Evolutionary conservation across 2,797 vertebrate genomes (phyloP).

Genomic region (Cephalopachus bancanus): DNA sequence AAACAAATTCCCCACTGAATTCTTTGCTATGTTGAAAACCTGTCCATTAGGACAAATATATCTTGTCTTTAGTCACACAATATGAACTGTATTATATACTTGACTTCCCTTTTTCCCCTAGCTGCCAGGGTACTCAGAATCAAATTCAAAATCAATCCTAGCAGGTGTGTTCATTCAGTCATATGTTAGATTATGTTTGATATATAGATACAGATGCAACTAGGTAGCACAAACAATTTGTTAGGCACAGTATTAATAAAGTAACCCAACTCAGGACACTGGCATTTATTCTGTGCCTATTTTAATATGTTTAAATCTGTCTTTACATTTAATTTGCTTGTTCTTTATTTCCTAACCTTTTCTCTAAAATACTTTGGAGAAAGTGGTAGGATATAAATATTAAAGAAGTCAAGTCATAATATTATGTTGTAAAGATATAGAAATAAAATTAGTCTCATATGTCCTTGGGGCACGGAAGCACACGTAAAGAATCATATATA

Average conservation of each 20-base stretch:
- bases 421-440: neutral
- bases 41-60: neutral
- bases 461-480: neutral
- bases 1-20: constrained; percentile 33
- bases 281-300: neutral
- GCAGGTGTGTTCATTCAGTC: neutral
- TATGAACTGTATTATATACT: neutral
- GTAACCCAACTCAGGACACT: neutral
- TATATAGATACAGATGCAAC: neutral
- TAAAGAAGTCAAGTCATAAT: neutral
- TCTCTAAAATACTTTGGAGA: neutral
- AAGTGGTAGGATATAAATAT: neutral
- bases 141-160: neutral
- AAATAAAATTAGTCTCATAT: neutral
- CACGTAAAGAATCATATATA: no score
- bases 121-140: neutral
- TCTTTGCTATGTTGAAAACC: neutral
- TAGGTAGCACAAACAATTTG: neutral
- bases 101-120: neutral
- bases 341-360: neutral
- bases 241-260: neutral
- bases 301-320: constrained; percentile 19
- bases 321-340: neutral
- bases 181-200: neutral
- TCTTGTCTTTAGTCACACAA: neutral